Percentiles rank a stretch among this genome's conserved stretches.
phyloP scores from a whole-genome alignment of 2,113 vertebrate genomes.

The Oreochromis spilurus region DNA sequence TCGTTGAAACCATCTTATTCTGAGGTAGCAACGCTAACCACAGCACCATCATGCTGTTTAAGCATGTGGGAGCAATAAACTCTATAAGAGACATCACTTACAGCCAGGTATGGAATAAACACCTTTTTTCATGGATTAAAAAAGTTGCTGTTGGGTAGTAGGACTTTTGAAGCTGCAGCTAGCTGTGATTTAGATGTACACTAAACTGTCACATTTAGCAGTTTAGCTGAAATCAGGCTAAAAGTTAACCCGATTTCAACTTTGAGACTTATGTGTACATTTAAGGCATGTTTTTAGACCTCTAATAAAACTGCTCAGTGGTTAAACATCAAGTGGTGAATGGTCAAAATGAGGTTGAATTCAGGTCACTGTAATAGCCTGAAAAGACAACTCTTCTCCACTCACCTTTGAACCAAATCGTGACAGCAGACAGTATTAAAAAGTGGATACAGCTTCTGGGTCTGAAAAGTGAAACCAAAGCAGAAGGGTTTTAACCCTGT shows the following conservation, averaged over 20 bases:
- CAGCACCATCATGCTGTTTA: background rate
- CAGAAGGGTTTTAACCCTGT: background rate
- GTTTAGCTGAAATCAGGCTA: background rate
- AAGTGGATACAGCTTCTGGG: background rate
- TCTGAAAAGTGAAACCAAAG: background rate
- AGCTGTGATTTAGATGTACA: background rate
- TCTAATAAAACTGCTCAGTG: background rate
- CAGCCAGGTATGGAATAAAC: background rate
- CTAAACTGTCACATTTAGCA: background rate
- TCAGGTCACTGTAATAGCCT: background rate
- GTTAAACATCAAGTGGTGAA: background rate
- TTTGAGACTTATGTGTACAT: background rate
- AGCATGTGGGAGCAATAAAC: background rate
- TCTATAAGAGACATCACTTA: background rate
- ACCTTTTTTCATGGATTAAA: accelerated
- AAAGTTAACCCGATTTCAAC: background rate
- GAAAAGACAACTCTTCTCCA: background rate
- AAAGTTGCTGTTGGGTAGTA: accelerated
- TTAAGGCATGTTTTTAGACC: background rate
- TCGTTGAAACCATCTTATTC: background rate
- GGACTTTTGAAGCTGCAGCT: background rate
- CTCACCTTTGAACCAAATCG: background rate
- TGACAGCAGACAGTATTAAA: background rate
- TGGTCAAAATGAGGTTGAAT: background rate
- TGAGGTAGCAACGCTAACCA: background rate